Base-by-base conservation (phyloP, 2,113 vertebrate genomes). In the Oreocharis arfaki region DNA sequence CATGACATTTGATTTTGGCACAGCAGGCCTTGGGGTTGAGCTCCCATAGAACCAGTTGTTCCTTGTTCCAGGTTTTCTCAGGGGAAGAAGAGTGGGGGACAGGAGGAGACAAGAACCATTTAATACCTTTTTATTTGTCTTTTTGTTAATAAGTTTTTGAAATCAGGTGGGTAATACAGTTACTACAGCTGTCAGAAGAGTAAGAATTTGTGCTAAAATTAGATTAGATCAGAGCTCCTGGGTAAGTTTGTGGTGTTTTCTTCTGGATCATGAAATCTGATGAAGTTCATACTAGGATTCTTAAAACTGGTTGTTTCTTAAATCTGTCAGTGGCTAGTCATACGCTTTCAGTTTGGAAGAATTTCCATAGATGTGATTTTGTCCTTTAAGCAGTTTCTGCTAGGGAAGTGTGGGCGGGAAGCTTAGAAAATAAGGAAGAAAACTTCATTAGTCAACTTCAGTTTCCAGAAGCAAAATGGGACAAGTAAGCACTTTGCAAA, bases 201-300 rank as follows among this genome's bases (percentile, higher is more conserved):
- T 79, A 65, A 79, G 53, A 79, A 68, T 79, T 84, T n/a, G 17
- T 65, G 46, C 41, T 74, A 68, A 79, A 44, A n/a, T 30, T 60
- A 24, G 42, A 19, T 56, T 55, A 69, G 22, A 37, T 33, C 18
- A 60, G 39, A 64, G 13, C 24, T 35, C 19, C 30, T 75, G 32
- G 49, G 24, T 64, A 64, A 55, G 18, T 30, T 56, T 46, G 9
- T 53, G 24, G 6, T 1, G 0, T 15, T 1, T 17, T 84, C 65
- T 69, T 5, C 24, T 8, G 8, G 24, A 44, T 91, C 11, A 3
- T 73, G 49, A 82, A 68, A 53, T 91, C 42, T 63, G n/a, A 41
- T 64, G 8, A 68, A 69, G 18, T 35, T 59, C 55, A 23, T 23
- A 49, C 39, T 53, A 41, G 39, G 37, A 35, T 81, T 73, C 44